Evolutionary conservation across 35 echinoderm and acorn worm species (phyloP), one percentile per base, ranked within the genome.

Genomic region (Anneissia japonica): DNA sequence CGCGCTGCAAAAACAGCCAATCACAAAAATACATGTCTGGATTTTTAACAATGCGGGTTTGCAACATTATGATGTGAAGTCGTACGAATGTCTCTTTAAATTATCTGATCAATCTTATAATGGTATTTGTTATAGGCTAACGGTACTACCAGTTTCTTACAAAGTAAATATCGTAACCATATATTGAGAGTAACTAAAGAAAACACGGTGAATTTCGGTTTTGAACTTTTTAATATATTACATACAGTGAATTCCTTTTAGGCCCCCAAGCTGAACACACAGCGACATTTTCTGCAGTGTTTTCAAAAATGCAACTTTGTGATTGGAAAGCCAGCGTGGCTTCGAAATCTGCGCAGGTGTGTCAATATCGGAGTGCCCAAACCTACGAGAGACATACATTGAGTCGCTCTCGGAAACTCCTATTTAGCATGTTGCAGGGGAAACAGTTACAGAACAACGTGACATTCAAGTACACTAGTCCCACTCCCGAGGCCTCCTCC

Each of bases 201-300:
- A 64, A 64, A 64, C 51, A 64, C 5, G 51, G 26, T 26, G 51
- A 64, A 64, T 64, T 64, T 64, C 1, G 6, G 51, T 12, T n/a
- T 64, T 64, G 51, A 64, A 64, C 51, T 64, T 64, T 64, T 64
- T 64, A 64, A 64, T 64, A 64, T 64, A 64, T 64, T 64, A 64
- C 51, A 64, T 12, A 64, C 51, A 64, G 51, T 64, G 51, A 64
- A 64, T 64, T 64, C 51, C 51, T 64, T 64, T 64, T 64, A 64
- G 21, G 51, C 51, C 51, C 51, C 51, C 51, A 64, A 64, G 51
- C 51, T 64, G 51, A 64, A 64, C 51, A 64, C 51, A 64, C 51
- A 64, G 51, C 21, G 51, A 64, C 7, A 64, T 64, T 64, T 64
- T 9, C 51, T 64, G 5, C 51, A 12, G 51, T 64, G 51, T 64